Base-by-base conservation (phyloP, 2,888 invertebrate species). In the Drosophila histrio region DNA sequence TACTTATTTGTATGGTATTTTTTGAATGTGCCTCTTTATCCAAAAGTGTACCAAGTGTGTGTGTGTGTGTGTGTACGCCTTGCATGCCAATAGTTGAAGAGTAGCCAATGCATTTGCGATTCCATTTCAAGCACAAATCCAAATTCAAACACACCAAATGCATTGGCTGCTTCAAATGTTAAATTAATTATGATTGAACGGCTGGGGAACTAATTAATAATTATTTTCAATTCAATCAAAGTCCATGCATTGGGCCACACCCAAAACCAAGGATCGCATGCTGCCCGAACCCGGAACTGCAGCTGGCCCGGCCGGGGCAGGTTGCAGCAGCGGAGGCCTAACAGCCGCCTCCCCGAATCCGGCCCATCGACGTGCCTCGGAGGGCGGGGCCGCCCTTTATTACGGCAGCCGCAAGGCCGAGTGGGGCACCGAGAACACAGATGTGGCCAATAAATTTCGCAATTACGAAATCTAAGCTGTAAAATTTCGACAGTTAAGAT, bases 161-260 rank as follows among this genome's bases (percentile, higher is more conserved):
- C 74, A 70, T 59, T 65, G 39, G 78, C 70, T 72, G 58, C 50
- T 65, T 28, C 21, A 30, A 26, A 44, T 41, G 49, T 30, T 7
- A 11, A 15, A 5, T 8, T 17, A 26, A 39, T 13, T 19, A 19
- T 39, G 13, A 39, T 21, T 21, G 47, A 19, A n/a, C 36, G 9
- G 1, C 24, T 1, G 36, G 19, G 9, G 1, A 50, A 72, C 56
- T 66, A 78, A 73, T 53, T 11, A 13, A 13, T 32, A 56, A 64
- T 50, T 53, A 65, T 53, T 58, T 57, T 56, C 22, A 22, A 24
- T 46, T 69, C 61, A 49, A 70, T 61, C 72, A 93, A 75, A 97
- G 95, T 96, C 97, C 52, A 97, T 97, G 96, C 97, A 98, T 91
- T 98, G 97, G 97, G 95, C 95, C 71, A 96, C 95, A 69, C 96